These are phyloP conservation scores for Andrena praecox DNA, from an alignment of 2,888 invertebrate genomes.

Conservation along the genomic window DNA sequence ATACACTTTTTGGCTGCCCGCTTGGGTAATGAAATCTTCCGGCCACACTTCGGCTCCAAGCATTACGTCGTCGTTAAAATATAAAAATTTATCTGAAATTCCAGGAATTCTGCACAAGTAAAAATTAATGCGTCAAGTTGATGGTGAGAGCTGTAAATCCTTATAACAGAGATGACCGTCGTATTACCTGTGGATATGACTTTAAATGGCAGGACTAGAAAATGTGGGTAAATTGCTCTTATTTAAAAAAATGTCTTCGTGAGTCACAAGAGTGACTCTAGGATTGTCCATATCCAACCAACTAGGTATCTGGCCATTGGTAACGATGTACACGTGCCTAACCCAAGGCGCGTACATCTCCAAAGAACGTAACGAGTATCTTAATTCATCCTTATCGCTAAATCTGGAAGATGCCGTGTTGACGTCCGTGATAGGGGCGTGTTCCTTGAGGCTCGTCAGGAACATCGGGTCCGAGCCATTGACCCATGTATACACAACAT, in stretches of 20 bases:
- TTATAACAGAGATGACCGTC: not conserved
- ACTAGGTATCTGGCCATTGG: constrained; percentile 93
- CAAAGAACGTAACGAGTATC: constrained; percentile 89
- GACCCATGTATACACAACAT: constrained; percentile 94
- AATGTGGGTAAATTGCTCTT: constrained; percentile 90
- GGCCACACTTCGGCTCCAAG: constrained; percentile 90
- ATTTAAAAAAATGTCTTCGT: constrained; percentile 88
- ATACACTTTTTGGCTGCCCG: constrained; percentile 89
- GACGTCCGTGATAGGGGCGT: constrained; percentile 80
- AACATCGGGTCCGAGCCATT: constrained; percentile 91
- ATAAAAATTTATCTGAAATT: constrained; percentile 91
- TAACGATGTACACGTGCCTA: constrained; percentile 91
- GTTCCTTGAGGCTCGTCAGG: constrained; percentile 85
- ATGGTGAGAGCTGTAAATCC: not conserved
- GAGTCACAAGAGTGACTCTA: constrained; percentile 89
- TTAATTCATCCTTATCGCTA: constrained; percentile 90
- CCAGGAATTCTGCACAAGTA: constrained; percentile 88
- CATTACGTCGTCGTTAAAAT: constrained; percentile 92
- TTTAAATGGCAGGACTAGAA: constrained; percentile 91
- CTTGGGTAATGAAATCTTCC: constrained; percentile 89
- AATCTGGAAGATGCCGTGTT: constrained; percentile 87
- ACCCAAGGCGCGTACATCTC: constrained; percentile 93
- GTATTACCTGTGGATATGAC: constrained; percentile 87
- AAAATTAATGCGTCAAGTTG: constrained; percentile 21
- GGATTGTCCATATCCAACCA: constrained; percentile 92